A percentile compares a stretch with the other conserved stretches of the same genome.
These are phyloP conservation scores for Rutilus rutilus DNA, from an alignment of 2,113 vertebrate species.

Conservation along the genomic window DNA sequence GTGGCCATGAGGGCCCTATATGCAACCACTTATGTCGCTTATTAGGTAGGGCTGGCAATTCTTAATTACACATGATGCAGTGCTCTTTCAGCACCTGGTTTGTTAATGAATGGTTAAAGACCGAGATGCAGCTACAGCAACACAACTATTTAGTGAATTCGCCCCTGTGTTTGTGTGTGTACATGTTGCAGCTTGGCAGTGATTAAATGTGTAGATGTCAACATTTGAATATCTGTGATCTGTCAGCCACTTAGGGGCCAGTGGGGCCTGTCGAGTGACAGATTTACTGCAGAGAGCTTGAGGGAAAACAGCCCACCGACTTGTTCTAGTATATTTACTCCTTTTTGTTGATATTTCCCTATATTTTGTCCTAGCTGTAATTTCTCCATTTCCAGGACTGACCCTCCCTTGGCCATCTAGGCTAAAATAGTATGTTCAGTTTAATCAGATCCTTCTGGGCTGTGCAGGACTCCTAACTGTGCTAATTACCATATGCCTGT, in stretches of 20 bases:
- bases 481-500: constrained; percentile 3
- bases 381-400: background rate
- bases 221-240: constrained; percentile 26
- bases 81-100: background rate
- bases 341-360: background rate
- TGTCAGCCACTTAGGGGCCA: constrained; percentile 10
- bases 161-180: constrained; percentile 6
- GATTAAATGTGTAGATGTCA: constrained; percentile 33
- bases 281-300: constrained; percentile 5
- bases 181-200: constrained; percentile 11
- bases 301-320: background rate
- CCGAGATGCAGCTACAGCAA: background rate
- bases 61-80: background rate
- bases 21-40: no score
- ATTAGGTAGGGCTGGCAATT: no score
- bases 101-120: background rate
- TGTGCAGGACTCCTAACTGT: constrained; percentile 10
- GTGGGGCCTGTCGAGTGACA: background rate
- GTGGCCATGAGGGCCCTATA: no score
- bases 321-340: background rate
- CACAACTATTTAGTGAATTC: background rate
- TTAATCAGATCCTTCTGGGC: constrained; percentile 44
- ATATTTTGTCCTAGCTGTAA: background rate
- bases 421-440: constrained; percentile 53
- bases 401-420: background rate